Evolutionary conservation across 2,797 vertebrate species (phyloP).

Genomic region (Vespertilio murinus): DNA sequence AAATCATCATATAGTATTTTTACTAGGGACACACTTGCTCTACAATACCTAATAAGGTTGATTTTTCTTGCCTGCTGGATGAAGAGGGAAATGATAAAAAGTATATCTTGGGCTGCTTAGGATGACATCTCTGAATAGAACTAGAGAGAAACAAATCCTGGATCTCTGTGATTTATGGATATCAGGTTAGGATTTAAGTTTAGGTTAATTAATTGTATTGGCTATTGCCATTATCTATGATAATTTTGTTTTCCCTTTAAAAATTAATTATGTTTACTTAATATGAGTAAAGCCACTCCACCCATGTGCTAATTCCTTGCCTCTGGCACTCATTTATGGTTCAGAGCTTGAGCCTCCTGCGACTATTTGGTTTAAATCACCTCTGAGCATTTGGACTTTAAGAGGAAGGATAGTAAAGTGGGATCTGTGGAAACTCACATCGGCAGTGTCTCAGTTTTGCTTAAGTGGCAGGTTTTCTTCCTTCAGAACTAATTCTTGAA

Average conservation of each 20-base stretch:
- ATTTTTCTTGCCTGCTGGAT: not conserved
- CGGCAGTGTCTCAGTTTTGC: not conserved
- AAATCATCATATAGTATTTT: not conserved
- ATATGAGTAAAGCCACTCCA: not conserved
- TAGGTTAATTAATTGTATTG: slow-evolving; percentile 1
- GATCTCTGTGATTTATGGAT: not conserved
- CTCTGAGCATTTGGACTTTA: not conserved
- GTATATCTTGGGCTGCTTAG: not conserved
- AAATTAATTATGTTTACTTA: slow-evolving; percentile 39
- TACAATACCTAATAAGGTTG: not conserved
- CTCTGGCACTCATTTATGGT: slow-evolving; percentile 24
- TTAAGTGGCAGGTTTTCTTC: not conserved
- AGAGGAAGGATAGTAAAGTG: not conserved
- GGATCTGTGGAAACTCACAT: not conserved
- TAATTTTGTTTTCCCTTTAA: slow-evolving; percentile 45
- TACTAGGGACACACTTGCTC: not conserved
- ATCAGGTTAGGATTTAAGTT: not conserved
- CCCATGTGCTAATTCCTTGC: not conserved
- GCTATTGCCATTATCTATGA: slow-evolving; percentile 16
- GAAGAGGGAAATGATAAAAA: not conserved
- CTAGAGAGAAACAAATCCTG: slow-evolving; percentile 1
- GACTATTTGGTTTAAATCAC: not conserved
- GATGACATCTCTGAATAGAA: not conserved
- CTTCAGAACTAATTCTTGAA: slow-evolving; percentile 9
- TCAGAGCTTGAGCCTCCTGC: not conserved